These are phyloP conservation scores for Helicoverpa assulta DNA, from an alignment of 2,888 invertebrate species.

Conservation along the genomic window DNA sequence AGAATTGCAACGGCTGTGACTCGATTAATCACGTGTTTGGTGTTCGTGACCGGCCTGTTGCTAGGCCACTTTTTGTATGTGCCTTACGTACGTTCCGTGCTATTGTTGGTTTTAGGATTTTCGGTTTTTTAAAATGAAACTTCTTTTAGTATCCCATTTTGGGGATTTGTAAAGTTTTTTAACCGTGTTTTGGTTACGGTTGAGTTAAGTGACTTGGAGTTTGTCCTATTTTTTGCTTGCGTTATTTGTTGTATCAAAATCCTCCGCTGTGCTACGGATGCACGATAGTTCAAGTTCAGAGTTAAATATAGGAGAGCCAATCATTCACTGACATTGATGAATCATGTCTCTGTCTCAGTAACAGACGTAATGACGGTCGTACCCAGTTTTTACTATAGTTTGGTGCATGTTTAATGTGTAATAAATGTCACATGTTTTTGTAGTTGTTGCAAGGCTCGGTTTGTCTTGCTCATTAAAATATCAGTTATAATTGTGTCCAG, in stretches of 20 bases:
- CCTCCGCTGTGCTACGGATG: slow-evolving; percentile 13
- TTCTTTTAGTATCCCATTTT: slow-evolving; percentile 32
- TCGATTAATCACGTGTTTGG: slow-evolving; percentile 74
- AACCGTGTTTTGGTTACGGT: slow-evolving; percentile 5
- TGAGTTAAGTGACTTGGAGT: slow-evolving; percentile 1
- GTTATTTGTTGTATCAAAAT: slow-evolving; percentile 21
- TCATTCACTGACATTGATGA: slow-evolving; percentile 54
- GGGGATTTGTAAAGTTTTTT: slow-evolving; percentile 21
- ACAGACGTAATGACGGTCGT: slow-evolving; percentile 43
- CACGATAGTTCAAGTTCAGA: slow-evolving; percentile 30
- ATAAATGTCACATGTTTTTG: slow-evolving; percentile 27
- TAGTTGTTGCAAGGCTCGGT: slow-evolving; percentile 1
- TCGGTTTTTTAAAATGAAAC: slow-evolving; percentile 29
- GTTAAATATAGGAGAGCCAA: slow-evolving; percentile 42
- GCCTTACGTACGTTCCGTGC: slow-evolving; percentile 55
- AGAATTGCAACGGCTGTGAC: slow-evolving; percentile 72
- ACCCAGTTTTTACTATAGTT: slow-evolving; percentile 43
- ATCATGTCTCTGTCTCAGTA: slow-evolving; percentile 49
- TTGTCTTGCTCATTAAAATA: slow-evolving; percentile 2
- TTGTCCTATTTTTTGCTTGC: slow-evolving; percentile 11
- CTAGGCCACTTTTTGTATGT: slow-evolving; percentile 66
- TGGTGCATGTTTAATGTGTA: slow-evolving; percentile 18
- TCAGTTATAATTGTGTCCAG: background rate
- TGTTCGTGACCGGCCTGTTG: slow-evolving; percentile 72
- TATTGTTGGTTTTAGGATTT: slow-evolving; percentile 44